Evolutionary conservation across 1,140 invertebrate species (phyloP).

Genomic region (Drosophila athabasca): DNA sequence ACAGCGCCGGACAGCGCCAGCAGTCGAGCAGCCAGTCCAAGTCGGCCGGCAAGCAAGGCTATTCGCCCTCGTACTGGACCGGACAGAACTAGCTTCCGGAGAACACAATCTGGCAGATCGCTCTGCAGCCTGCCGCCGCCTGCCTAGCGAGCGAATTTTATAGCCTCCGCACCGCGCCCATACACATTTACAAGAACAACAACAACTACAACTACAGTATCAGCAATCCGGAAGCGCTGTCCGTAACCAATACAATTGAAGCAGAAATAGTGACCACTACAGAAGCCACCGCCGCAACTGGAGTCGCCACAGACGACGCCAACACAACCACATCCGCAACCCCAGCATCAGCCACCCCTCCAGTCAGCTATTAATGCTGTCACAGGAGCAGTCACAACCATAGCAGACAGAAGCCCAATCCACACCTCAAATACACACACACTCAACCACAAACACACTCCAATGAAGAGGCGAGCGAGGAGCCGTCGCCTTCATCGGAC

Average conservation of each 20-base stretch:
- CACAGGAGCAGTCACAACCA: conserved; percentile 45
- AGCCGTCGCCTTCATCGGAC: conserved; percentile 47
- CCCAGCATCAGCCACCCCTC: conserved; percentile 32
- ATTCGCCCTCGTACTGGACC: conserved; percentile 87
- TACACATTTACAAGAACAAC: conserved; percentile 58
- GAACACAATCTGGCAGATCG: conserved; percentile 67
- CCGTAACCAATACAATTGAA: conserved; percentile 27
- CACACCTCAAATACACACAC: conserved; percentile 8
- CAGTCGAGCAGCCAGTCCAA: conserved; percentile 88
- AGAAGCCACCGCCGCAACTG: conserved; percentile 24
- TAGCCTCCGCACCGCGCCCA: conserved; percentile 64
- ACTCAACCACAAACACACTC: conserved; percentile 8
- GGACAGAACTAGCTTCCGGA: conserved; percentile 85
- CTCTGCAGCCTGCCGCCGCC: conserved; percentile 59
- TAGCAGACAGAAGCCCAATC: conserved; percentile 16
- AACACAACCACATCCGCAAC: conserved; percentile 12
- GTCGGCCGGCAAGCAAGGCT: conserved; percentile 87
- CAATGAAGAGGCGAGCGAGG: conserved; percentile 41
- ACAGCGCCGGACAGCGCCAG: conserved; percentile 87
- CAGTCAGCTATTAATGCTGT: conserved; percentile 66
- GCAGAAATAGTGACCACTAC: conserved; percentile 40
- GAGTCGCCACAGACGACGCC: conserved; percentile 25
- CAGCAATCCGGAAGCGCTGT: conserved; percentile 53
- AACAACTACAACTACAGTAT: conserved; percentile 57
- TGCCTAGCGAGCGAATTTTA: conserved; percentile 58